phyloP scores from a whole-genome alignment of 2,888 invertebrate species.

The Mystacides longicornis region DNA sequence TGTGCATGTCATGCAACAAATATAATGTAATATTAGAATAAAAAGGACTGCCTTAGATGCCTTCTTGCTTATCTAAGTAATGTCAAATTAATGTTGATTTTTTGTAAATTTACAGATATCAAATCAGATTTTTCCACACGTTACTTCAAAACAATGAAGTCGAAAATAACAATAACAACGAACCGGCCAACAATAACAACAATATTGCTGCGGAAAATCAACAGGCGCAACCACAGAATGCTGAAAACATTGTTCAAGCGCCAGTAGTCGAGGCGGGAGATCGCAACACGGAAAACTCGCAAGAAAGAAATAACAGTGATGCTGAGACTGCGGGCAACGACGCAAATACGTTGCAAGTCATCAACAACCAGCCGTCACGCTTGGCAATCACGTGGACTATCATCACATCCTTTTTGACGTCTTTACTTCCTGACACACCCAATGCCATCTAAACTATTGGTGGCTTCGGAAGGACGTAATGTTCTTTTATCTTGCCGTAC shows the following conservation, averaged over 20 bases:
- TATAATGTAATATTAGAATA: too few species aligned
- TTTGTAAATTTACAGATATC: constrained; percentile 50
- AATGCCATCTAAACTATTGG: constrained; percentile 36
- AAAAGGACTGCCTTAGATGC: too few species aligned
- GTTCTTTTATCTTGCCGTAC: too few species aligned
- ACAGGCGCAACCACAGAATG: constrained; percentile 22
- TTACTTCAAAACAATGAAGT: constrained; percentile 40
- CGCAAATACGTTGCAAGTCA: constrained; percentile 24
- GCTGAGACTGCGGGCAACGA: constrained; percentile 30
- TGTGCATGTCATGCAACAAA: too few species aligned
- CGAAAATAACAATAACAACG: constrained; percentile 29
- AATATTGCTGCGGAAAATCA: constrained; percentile 23
- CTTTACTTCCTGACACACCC: constrained; percentile 86
- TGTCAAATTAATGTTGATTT: too few species aligned
- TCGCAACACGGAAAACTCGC: constrained; percentile 4
- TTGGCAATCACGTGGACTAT: constrained; percentile 82
- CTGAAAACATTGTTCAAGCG: neutral
- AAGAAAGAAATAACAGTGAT: constrained; percentile 35
- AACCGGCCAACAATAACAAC: constrained; percentile 9
- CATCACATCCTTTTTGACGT: constrained; percentile 88
- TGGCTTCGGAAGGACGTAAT: too few species aligned
- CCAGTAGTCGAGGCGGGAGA: neutral
- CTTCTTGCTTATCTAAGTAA: too few species aligned
- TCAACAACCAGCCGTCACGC: constrained; percentile 39
- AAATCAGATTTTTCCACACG: constrained; percentile 68